Conservation (phyloP, 2,888 invertebrate species). For the Molanna angustata region DNA sequence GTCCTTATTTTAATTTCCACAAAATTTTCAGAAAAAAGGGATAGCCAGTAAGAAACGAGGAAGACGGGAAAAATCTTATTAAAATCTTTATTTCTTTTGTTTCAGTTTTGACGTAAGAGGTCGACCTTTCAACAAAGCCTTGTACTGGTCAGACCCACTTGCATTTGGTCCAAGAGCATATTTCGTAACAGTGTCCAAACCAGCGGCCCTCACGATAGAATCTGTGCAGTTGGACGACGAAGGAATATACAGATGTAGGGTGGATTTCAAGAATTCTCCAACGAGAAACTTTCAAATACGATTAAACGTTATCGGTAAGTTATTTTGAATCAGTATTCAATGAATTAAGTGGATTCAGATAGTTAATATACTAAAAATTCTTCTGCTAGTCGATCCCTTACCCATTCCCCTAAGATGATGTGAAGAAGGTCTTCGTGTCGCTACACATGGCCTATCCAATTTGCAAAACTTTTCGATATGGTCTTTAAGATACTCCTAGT, state of each 20-base stretch:
- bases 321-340: no score
- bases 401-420: no score
- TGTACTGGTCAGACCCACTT: conserved; percentile 80
- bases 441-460: no score
- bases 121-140: conserved; percentile 74
- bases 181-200: conserved; percentile 76
- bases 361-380: no score
- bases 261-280: conserved; percentile 86
- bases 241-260: conserved; percentile 82
- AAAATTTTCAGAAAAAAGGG: no score
- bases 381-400: no score
- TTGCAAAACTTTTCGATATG: no score
- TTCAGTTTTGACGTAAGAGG: conserved; percentile 84
- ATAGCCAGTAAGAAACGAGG: no score
- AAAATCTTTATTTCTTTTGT: conserved; percentile 35
- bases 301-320: conserved; percentile 87
- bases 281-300: conserved; percentile 86
- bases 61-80: neutral
- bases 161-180: conserved; percentile 84
- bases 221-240: conserved; percentile 84
- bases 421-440: no score
- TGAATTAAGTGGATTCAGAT: no score
- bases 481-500: no score
- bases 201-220: conserved; percentile 78
- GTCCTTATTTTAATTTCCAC: no score